These are phyloP conservation scores for Manacus vitellinus DNA, from an alignment of 2,113 vertebrate genomes.

Conservation along the genomic window DNA sequence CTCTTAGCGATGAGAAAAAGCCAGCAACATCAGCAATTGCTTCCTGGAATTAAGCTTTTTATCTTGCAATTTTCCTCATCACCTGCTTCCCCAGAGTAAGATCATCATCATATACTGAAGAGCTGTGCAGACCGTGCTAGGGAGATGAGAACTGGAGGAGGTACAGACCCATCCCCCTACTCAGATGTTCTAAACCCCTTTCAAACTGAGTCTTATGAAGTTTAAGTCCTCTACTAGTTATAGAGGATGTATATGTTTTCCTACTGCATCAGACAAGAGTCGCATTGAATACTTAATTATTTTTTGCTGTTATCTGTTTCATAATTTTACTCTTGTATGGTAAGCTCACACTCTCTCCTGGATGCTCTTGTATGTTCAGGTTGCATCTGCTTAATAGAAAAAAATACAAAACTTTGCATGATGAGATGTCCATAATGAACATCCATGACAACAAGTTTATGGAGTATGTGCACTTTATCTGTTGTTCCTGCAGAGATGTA, in stretches of 20 bases:
- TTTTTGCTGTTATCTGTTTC: neutral
- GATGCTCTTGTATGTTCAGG: neutral
- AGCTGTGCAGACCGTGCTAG: neutral
- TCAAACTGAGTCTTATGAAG: neutral
- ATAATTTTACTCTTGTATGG: neutral
- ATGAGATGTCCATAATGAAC: neutral
- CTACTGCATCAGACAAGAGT: neutral
- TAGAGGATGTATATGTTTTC: neutral
- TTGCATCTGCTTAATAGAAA: neutral
- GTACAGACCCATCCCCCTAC: neutral
- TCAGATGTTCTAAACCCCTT: neutral
- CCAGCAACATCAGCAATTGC: neutral
- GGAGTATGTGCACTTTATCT: neutral
- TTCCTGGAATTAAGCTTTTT: neutral
- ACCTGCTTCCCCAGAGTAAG: neutral
- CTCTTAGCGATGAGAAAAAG: neutral
- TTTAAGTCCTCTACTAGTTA: neutral
- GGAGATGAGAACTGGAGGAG: neutral
- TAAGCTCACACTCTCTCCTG: neutral
- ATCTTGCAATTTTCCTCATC: neutral
- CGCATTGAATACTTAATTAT: neutral
- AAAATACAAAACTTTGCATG: neutral
- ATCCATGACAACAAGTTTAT: neutral
- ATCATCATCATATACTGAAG: neutral
- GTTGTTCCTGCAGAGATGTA: neutral